phyloP scores from a whole-genome alignment of 1,140 invertebrate genomes.

The Drosophila erecta region DNA sequence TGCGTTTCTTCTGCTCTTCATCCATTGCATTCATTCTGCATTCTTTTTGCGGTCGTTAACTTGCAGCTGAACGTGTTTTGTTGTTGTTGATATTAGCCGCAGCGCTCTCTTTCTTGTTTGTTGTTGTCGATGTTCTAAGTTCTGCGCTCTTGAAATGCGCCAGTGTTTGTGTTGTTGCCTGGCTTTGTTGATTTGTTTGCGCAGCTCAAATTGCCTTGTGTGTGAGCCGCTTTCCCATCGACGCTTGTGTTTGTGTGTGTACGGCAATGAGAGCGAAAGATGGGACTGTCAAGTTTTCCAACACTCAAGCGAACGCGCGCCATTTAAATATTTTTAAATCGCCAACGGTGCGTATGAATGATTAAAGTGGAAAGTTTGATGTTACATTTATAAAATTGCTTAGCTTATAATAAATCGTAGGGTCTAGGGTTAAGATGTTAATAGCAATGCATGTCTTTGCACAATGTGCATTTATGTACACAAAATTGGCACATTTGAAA shows the following conservation, averaged over 20 bases:
- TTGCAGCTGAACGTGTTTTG: conserved; percentile 69
- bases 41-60: conserved; percentile 75
- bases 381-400: not conserved
- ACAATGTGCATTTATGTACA: too few relatives aligned
- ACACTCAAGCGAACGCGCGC: conserved; percentile 56
- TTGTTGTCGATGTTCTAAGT: conserved; percentile 13
- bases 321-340: conserved; percentile 34
- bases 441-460: too few relatives aligned
- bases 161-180: conserved; percentile 43
- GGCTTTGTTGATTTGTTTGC: conserved; percentile 56
- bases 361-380: not conserved
- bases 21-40: conserved; percentile 61
- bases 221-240: conserved; percentile 56
- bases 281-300: conserved; percentile 37
- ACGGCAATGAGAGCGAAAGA: conserved; percentile 11
- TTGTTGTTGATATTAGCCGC: conserved; percentile 31
- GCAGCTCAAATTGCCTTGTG: conserved; percentile 26
- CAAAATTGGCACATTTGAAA: too few relatives aligned
- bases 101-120: conserved; percentile 13
- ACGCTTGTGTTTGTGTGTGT: conserved; percentile 2
- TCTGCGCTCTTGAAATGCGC: conserved; percentile 17
- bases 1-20: conserved; percentile 50
- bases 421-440: too few relatives aligned
- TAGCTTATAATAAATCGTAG: too few relatives aligned
- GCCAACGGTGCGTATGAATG: conserved; percentile 62